A percentile compares a stretch with the other conserved stretches of the same genome.
Conservation (phyloP, 2,888 invertebrate genomes). For the Nomada ferruginata region DNA sequence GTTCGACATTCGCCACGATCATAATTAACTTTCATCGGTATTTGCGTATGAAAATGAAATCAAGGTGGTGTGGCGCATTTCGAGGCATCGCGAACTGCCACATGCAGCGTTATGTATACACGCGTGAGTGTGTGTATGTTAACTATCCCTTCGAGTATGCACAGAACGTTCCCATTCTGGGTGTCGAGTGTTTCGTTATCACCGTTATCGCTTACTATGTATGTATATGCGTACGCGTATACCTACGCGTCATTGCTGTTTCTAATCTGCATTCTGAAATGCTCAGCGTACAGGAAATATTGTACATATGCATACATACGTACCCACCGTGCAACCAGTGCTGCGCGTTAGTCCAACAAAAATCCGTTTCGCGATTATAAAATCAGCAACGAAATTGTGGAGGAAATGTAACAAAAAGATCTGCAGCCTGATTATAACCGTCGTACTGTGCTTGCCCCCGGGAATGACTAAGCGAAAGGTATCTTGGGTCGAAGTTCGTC, state of each 20-base stretch:
- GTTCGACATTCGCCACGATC: background rate
- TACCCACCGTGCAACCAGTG: background rate
- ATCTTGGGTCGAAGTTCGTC: background rate
- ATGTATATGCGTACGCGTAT: constrained; percentile 6
- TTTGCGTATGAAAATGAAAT: background rate
- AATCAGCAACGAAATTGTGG: background rate
- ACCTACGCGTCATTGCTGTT: constrained; percentile 9
- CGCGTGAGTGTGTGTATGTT: constrained; percentile 41
- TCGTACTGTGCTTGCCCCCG: background rate
- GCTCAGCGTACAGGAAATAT: background rate
- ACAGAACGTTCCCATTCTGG: constrained; percentile 52
- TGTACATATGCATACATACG: background rate
- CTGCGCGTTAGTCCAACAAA: background rate
- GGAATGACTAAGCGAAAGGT: constrained; percentile 24
- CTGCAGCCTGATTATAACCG: background rate
- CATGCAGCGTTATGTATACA: constrained; percentile 29
- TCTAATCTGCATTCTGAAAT: constrained; percentile 17
- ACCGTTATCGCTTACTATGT: constrained; percentile 60
- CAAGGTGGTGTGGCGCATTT: background rate
- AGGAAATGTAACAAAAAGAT: too few relatives aligned
- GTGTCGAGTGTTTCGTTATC: constrained; percentile 67
- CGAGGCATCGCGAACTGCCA: background rate
- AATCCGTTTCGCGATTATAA: background rate
- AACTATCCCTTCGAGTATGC: constrained; percentile 56
- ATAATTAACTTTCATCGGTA: background rate